These are phyloP conservation scores for Valencia hispanica DNA, from an alignment of 2,797 vertebrate species.

Conservation along the genomic window DNA sequence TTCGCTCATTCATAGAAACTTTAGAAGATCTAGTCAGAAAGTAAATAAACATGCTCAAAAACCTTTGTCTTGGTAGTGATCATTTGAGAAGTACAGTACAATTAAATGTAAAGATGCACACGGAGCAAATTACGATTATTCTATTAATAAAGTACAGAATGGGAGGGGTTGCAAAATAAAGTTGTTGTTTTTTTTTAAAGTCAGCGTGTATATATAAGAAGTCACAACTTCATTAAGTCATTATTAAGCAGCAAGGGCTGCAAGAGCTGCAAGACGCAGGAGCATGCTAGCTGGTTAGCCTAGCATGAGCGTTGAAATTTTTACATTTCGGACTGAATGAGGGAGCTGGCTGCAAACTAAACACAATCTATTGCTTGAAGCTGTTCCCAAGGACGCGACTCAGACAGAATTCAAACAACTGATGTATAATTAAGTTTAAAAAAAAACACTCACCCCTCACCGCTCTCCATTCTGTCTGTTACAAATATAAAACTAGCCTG, in stretches of 20 bases:
- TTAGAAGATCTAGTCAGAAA: no score
- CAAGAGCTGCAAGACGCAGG: constrained; percentile 7
- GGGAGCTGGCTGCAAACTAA: background rate
- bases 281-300: constrained; percentile 56
- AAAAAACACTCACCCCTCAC: constrained; percentile 55
- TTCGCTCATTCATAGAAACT: background rate
- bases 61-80: background rate
- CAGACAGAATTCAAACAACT: fast-evolving
- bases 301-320: constrained; percentile 40
- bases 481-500: constrained; percentile 20
- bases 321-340: background rate
- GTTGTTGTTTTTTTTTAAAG: no score
- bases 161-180: background rate
- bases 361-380: background rate
- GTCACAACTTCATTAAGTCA: background rate
- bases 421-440: background rate
- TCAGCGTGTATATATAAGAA: background rate
- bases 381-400: background rate
- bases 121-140: background rate
- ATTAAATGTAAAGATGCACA: background rate
- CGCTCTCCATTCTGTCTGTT: constrained; percentile 56
- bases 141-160: background rate
- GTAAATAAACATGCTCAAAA: background rate
- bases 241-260: background rate
- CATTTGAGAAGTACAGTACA: background rate